Base-by-base conservation (phyloP, 1,140 invertebrate genomes). In the Ceratina japonica region DNA sequence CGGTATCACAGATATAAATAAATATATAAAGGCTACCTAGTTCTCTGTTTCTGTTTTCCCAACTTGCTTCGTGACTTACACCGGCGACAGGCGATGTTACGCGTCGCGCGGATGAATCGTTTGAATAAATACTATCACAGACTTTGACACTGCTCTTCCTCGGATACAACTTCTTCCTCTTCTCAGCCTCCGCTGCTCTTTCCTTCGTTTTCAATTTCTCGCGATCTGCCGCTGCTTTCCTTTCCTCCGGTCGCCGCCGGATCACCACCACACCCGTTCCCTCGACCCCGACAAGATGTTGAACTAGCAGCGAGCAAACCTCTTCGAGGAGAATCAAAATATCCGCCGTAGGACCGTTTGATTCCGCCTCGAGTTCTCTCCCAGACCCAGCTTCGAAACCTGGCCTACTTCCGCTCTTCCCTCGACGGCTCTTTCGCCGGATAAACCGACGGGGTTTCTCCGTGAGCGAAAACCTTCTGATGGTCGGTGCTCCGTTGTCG, bases 111-210 rank as follows among this genome's bases (percentile, higher is more conserved):
- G 56, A 81, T 75, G 62, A 80, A 82, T 85, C 82, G 83, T 83
- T 87, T 87, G 81, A 91, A 91, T 91, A 91, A 91, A 91, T 92
- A 91, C 89, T 92, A 91, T 92, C 91, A 92, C 91, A 92, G 91
- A 91, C 87, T 90, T 88, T 87, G 83, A 89, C 87, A 88, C 87
- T 87, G 85, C 85, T 82, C 86, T 64, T 69, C 70, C 74, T 44
- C 37, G 5, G 37, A 44, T 44, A 10, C 10, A 44, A 3, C 10
- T 75, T 73, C 62, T 22, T 56, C 52, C 37, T 0, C 54, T 20
- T 27, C 51, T 16, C 16, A 15, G 18, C 20, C 15, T 12, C 24
- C 44, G 13, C 52, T 63, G 4, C 27, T 5, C 22, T 22, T 22
- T 52, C 31, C 18, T 70, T 54, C 51, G 37, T 20, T 56, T 1